Evolutionary conservation across 2,113 vertebrate genomes (phyloP).

Genomic region (Bathybates hornii): DNA sequence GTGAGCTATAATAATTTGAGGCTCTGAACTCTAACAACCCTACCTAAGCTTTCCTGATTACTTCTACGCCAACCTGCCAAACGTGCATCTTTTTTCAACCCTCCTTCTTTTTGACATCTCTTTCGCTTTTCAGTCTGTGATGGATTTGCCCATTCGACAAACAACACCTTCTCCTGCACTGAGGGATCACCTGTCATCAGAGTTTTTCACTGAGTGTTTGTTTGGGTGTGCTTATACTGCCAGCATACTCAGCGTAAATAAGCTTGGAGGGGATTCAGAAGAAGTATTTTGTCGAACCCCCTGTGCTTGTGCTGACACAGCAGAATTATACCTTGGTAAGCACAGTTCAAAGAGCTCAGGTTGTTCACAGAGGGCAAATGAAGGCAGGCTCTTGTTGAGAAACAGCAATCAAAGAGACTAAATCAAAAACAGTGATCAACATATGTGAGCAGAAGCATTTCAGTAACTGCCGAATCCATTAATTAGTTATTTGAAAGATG

Average conservation of each 20-base stretch:
- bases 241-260: conserved; percentile 14
- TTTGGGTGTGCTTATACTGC: neutral
- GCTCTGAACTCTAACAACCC: neutral
- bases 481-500: neutral
- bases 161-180: neutral
- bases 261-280: conserved; percentile 30
- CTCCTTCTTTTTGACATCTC: neutral
- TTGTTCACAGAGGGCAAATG: neutral
- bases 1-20: neutral
- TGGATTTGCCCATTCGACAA: conserved; percentile 16
- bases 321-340: conserved; percentile 23
- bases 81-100: neutral
- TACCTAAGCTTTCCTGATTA: neutral
- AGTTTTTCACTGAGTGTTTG: neutral
- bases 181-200: conserved; percentile 42
- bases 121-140: conserved; percentile 5
- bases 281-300: neutral
- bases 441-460: neutral
- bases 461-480: neutral
- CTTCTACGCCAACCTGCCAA: neutral
- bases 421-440: neutral
- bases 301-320: conserved; percentile 1
- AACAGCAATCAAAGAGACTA: neutral
- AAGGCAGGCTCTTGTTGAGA: neutral
- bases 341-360: neutral